A percentile compares a stretch with the other conserved stretches of the same genome.
Conservation (phyloP, 1,140 invertebrate genomes). For the Drosophila sucinea region DNA sequence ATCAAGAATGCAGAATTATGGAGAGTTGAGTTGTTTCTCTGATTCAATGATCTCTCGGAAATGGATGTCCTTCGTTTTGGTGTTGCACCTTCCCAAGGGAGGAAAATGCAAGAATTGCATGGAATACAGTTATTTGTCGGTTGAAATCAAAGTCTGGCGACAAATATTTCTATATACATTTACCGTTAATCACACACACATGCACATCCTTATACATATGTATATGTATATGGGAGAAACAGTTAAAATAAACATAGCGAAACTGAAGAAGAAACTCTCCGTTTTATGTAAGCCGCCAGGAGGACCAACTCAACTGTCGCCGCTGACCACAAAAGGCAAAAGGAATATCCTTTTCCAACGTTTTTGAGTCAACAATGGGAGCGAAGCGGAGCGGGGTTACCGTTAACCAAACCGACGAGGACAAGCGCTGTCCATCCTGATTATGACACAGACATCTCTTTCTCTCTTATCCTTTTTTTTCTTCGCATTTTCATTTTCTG, state of each 20-base stretch:
- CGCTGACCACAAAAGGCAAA: conserved; percentile 6
- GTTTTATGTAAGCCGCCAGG: conserved; percentile 4
- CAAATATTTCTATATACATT: background rate
- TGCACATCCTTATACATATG: background rate
- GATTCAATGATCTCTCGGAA: background rate
- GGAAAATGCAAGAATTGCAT: background rate
- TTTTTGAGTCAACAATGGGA: conserved; percentile 3
- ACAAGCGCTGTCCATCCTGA: conserved; percentile 5
- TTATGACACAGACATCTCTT: conserved; percentile 12
- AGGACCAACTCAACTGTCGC: conserved; percentile 9
- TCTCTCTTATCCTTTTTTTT: conserved; percentile 16
- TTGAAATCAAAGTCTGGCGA: conserved; percentile 1
- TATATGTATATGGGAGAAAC: background rate
- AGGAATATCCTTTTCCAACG: background rate
- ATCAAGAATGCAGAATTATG: too few relatives aligned
- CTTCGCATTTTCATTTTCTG: conserved; percentile 43
- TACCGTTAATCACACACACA: conserved; percentile 7
- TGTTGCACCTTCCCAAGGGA: background rate
- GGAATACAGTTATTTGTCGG: conserved; percentile 5
- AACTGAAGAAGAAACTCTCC: background rate
- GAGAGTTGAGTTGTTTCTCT: too few relatives aligned
- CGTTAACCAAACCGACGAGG: background rate
- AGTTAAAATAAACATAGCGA: conserved; percentile 8
- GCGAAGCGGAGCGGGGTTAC: background rate
- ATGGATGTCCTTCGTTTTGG: background rate